Conservation (phyloP, 1,140 invertebrate species). For the Cyclargus thomasi region DNA sequence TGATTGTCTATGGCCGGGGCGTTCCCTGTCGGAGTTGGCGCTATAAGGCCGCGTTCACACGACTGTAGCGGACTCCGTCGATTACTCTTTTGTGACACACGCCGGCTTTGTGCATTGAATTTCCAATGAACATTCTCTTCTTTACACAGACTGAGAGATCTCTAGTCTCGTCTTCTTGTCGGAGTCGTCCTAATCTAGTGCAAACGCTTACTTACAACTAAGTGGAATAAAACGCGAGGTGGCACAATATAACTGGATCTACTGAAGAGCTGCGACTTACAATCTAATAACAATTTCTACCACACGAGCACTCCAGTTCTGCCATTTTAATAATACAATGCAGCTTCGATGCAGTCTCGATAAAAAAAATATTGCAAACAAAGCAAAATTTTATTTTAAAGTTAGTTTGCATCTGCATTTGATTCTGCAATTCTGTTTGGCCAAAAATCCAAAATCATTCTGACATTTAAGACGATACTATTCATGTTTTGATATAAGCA, state of each 20-base stretch:
- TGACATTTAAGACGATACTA: too few relatives aligned
- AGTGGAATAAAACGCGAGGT: constrained; percentile 70
- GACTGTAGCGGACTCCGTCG: constrained; percentile 59
- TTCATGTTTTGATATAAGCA: too few relatives aligned
- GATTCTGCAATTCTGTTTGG: too few relatives aligned
- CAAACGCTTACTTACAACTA: constrained; percentile 57
- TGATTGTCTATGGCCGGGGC: too few relatives aligned
- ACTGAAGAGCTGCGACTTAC: constrained; percentile 25
- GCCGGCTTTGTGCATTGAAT: constrained; percentile 30
- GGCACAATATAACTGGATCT: constrained; percentile 49
- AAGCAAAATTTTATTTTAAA: too few relatives aligned
- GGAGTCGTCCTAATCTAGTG: constrained; percentile 32
- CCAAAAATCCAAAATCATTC: too few relatives aligned
- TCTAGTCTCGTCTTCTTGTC: constrained; percentile 21
- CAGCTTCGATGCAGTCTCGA: too few relatives aligned
- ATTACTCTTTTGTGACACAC: constrained; percentile 55
- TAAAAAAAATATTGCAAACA: too few relatives aligned
- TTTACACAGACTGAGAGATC: constrained; percentile 46
- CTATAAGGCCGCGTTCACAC: constrained; percentile 66
- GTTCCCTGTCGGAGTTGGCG: constrained; percentile 33
- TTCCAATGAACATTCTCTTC: constrained; percentile 4
- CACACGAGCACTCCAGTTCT: not conserved
- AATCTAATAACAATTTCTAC: not conserved
- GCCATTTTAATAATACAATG: too few relatives aligned
- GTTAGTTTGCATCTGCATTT: too few relatives aligned